These are phyloP conservation scores for Morpho achilles DNA, from an alignment of 2,888 invertebrate genomes.

Conservation along the genomic window DNA sequence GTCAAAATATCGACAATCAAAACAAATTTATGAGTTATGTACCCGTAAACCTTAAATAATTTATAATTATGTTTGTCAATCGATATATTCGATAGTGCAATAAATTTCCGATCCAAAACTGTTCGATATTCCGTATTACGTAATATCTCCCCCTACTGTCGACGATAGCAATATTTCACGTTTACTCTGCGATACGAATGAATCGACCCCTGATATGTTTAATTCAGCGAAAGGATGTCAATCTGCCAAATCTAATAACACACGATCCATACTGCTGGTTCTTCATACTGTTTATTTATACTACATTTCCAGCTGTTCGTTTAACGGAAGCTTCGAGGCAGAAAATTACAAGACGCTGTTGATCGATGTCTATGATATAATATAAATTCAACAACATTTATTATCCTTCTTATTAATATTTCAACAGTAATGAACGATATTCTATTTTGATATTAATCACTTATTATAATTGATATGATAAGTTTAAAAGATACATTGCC, in stretches of 20 bases:
- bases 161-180: constrained; percentile 6
- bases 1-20: too few species aligned
- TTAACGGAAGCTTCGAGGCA: not conserved
- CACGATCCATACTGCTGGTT: not conserved
- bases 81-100: too few species aligned
- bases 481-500: too few species aligned
- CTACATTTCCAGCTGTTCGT: not conserved
- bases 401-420: too few species aligned
- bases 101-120: not conserved
- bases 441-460: too few species aligned
- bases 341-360: not conserved
- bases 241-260: constrained; percentile 14
- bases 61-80: too few species aligned
- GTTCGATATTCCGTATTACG: constrained; percentile 1
- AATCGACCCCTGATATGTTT: constrained; percentile 7
- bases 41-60: too few species aligned
- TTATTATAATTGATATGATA: too few species aligned
- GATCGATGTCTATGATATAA: not conserved
- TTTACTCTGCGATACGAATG: constrained; percentile 7
- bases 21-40: too few species aligned
- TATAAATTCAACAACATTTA: not conserved
- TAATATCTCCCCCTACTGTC: not conserved
- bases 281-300: not conserved
- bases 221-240: constrained; percentile 11
- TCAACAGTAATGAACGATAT: too few species aligned